Conservation (phyloP, 2,113 vertebrate genomes). For the Paradoxurus hermaphroditus region DNA sequence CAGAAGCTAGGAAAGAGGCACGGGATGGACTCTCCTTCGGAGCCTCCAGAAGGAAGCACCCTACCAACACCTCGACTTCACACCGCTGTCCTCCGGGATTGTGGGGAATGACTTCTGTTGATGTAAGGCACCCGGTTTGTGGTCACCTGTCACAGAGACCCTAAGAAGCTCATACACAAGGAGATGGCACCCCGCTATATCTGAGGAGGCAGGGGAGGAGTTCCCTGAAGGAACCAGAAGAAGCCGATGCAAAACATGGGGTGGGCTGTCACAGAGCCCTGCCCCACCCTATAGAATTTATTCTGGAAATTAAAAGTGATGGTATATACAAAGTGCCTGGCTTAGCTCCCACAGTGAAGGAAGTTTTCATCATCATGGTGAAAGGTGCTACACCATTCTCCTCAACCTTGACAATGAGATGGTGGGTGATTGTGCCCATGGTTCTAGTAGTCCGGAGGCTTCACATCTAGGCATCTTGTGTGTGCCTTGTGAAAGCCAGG, state of each 20-base stretch:
- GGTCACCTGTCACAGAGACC: not conserved
- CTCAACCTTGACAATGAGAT: not conserved
- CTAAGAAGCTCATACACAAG: not conserved
- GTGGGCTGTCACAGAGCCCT: not conserved
- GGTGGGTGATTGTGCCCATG: not conserved
- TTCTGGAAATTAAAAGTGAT: not conserved
- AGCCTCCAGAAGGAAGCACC: not conserved
- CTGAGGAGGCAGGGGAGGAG: not conserved
- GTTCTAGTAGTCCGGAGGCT: not conserved
- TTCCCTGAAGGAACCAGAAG: not conserved
- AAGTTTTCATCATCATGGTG: not conserved
- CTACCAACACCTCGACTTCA: not conserved
- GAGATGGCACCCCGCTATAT: not conserved
- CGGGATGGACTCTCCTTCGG: not conserved
- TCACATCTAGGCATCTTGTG: not conserved
- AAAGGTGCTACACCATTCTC: not conserved
- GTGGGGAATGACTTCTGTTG: not conserved
- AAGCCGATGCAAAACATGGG: not conserved
- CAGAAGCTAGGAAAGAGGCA: not conserved
- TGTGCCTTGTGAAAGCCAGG: not conserved
- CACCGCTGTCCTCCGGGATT: not conserved
- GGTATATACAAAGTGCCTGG: accelerated
- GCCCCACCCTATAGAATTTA: not conserved
- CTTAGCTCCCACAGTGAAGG: not conserved
- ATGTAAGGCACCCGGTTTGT: not conserved